These are phyloP conservation scores for Euzophera pinguis DNA, from an alignment of 2,888 invertebrate species.

Conservation along the genomic window DNA sequence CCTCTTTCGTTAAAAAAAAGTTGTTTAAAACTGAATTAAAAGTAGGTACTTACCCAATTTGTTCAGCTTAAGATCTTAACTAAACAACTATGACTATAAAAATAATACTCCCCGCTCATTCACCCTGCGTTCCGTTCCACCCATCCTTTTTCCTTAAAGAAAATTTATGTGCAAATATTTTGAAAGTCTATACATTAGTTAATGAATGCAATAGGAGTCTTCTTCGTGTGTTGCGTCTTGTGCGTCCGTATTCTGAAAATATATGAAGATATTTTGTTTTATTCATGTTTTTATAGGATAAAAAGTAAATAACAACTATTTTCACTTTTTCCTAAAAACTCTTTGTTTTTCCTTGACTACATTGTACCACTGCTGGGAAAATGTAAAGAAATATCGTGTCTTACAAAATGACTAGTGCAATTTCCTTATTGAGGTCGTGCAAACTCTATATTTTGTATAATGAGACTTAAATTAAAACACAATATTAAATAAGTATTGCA, in stretches of 20 bases:
- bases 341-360: too few species aligned
- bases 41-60: conserved; percentile 12
- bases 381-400: too few species aligned
- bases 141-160: conserved; percentile 55
- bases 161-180: conserved; percentile 78
- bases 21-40: not conserved
- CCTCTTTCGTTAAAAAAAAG: not conserved
- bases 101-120: conserved; percentile 34
- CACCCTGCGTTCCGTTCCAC: conserved; percentile 41
- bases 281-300: too few species aligned
- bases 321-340: too few species aligned
- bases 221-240: conserved; percentile 57
- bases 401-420: too few species aligned
- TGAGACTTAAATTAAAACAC: too few species aligned
- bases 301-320: too few species aligned
- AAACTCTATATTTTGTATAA: too few species aligned
- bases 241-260: conserved; percentile 46
- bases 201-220: conserved; percentile 67
- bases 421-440: too few species aligned
- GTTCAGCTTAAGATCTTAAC: conserved; percentile 14
- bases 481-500: too few species aligned
- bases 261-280: not conserved
- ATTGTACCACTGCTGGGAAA: too few species aligned
- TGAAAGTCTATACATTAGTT: conserved; percentile 77
- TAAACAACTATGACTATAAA: conserved; percentile 21